A percentile compares a stretch with the other conserved stretches of the same genome.
Conservation (phyloP, 2,888 invertebrate species). For the Clivina fossor region DNA sequence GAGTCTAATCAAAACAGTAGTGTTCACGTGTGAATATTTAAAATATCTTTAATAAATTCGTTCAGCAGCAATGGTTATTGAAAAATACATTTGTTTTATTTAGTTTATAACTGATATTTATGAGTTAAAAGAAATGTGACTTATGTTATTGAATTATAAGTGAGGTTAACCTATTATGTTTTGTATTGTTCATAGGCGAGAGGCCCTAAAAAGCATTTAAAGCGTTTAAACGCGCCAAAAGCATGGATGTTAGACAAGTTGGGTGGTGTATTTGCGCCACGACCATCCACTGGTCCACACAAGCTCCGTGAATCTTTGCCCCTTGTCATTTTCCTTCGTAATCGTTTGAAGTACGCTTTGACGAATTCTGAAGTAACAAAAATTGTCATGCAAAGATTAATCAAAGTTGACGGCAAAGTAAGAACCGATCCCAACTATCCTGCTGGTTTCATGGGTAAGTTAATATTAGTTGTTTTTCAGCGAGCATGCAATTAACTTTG, state of each 20-base stretch:
- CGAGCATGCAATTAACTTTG: no score
- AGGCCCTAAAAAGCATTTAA: slow-evolving; percentile 99
- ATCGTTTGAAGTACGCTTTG: slow-evolving; percentile 96
- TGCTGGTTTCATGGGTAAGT: slow-evolving; percentile 98
- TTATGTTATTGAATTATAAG: no score
- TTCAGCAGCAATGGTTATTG: background rate
- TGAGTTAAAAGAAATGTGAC: no score
- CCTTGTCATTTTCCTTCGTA: slow-evolving; percentile 93
- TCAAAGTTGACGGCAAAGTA: slow-evolving; percentile 98
- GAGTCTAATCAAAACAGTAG: slow-evolving; percentile 23
- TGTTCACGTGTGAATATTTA: slow-evolving; percentile 19
- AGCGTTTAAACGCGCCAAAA: slow-evolving; percentile 98
- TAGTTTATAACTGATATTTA: background rate
- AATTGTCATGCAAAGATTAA: slow-evolving; percentile 96
- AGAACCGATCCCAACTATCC: slow-evolving; percentile 97
- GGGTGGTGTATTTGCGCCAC: slow-evolving; percentile 96
- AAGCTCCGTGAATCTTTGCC: slow-evolving; percentile 96
- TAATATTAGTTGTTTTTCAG: slow-evolving; percentile 3
- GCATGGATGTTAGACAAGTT: slow-evolving; percentile 99
- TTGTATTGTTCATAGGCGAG: slow-evolving; percentile 71
- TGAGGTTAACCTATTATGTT: slow-evolving; percentile 31
- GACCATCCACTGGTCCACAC: slow-evolving; percentile 97
- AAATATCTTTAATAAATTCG: background rate
- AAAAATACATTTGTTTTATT: background rate
- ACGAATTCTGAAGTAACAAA: slow-evolving; percentile 96